Evolutionary conservation across 2,888 invertebrate species (phyloP).

Genomic region (Eupeodes latifasciatus): DNA sequence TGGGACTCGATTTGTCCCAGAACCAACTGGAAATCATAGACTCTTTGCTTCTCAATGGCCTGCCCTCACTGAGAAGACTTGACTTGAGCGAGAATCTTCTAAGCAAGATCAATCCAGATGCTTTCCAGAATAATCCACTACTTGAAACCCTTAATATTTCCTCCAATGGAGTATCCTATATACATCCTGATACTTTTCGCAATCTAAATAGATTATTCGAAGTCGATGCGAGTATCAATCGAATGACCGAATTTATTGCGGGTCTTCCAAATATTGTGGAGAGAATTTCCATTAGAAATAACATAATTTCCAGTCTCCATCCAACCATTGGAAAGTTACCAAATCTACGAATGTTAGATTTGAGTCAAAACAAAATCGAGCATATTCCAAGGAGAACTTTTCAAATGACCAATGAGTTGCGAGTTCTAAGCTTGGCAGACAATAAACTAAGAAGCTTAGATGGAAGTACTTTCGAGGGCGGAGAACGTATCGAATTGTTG

Average conservation of each 20-base stretch:
- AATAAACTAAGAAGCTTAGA: conserved; percentile 90
- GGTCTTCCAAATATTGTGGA: conserved; percentile 91
- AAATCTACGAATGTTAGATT: conserved; percentile 89
- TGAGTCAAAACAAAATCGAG: conserved; percentile 90
- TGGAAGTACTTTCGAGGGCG: conserved; percentile 88
- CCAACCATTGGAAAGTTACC: conserved; percentile 88
- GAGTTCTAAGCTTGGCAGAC: conserved; percentile 89
- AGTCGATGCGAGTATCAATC: conserved; percentile 90
- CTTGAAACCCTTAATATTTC: conserved; percentile 93
- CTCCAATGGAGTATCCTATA: conserved; percentile 88
- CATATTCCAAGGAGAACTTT: conserved; percentile 88
- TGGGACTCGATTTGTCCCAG: conserved; percentile 92
- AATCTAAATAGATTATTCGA: conserved; percentile 91
- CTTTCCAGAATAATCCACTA: conserved; percentile 89
- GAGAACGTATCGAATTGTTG: conserved; percentile 89
- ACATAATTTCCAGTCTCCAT: conserved; percentile 89
- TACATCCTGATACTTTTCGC: conserved; percentile 91
- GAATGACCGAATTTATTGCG: conserved; percentile 90
- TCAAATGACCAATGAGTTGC: conserved; percentile 88
- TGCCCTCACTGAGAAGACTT: conserved; percentile 90
- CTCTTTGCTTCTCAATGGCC: conserved; percentile 89
- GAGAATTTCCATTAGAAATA: conserved; percentile 89
- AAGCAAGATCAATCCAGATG: conserved; percentile 88
- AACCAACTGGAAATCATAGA: conserved; percentile 90
- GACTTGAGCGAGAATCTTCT: conserved; percentile 91